Percentiles rank a stretch among this genome's conserved stretches.
phyloP scores from a whole-genome alignment of 1,140 invertebrate genomes.

The Drosophila pseudoananassae region DNA sequence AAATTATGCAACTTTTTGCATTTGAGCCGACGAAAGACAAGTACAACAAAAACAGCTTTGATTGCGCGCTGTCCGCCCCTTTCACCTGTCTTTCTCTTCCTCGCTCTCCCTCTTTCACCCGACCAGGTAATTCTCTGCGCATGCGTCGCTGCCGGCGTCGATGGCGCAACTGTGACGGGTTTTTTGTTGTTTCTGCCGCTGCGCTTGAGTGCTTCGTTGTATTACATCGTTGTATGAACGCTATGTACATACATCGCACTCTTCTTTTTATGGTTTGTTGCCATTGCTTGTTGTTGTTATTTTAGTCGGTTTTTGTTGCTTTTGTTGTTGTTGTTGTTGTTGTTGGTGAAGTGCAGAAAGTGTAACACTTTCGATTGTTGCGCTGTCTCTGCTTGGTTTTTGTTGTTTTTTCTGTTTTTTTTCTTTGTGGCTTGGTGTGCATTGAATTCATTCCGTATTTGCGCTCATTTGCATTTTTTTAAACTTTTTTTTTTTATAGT shows the following conservation, averaged over 20 bases:
- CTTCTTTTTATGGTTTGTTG: constrained; percentile 71
- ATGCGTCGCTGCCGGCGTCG: constrained; percentile 43
- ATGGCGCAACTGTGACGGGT: constrained; percentile 76
- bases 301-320: constrained; percentile 51
- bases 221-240: constrained; percentile 64
- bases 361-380: constrained; percentile 82
- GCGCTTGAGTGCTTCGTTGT: constrained; percentile 45
- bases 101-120: constrained; percentile 25
- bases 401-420: constrained; percentile 46
- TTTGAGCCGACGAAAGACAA: constrained; percentile 11
- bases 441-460: constrained; percentile 80
- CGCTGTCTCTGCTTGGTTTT: constrained; percentile 51
- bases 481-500: constrained; percentile 28
- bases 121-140: constrained; percentile 46
- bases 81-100: constrained; percentile 59
- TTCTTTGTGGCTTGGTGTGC: constrained; percentile 48
- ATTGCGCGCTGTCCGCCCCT: constrained; percentile 53
- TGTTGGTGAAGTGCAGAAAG: constrained; percentile 77
- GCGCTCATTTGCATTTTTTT: constrained; percentile 75
- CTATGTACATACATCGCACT: constrained; percentile 54
- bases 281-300: constrained; percentile 54
- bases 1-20: constrained; percentile 55
- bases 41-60: constrained; percentile 2
- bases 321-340: constrained; percentile 44
- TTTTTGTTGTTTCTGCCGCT: constrained; percentile 33